Evolutionary conservation across 2,797 vertebrate species (phyloP), one percentile per base, ranked within the genome.

Genomic region (Margarornis squamiger): DNA sequence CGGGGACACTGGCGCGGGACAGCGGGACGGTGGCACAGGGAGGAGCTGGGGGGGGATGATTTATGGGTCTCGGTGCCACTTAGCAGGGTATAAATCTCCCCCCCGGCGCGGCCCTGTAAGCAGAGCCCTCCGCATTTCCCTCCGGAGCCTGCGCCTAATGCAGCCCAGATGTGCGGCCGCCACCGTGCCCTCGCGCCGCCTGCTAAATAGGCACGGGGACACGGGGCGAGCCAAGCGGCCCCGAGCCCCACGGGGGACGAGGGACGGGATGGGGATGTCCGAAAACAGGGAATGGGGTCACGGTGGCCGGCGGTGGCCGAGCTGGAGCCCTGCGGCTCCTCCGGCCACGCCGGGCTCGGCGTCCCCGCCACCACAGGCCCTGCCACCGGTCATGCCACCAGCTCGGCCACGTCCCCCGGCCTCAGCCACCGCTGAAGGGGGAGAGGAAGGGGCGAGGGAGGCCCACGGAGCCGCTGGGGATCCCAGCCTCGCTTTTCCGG

Each of bases 41-140:
- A 6, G n/a, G 5, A 27, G 11, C 23, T 10, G 72, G n/a, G 21
- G 20, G 43, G 24, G 22, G n/a, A 30, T 90, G 66, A 93, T 93
- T 96, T 91, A 94, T 51, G 77, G 65, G 24, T 45, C 62, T 80
- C 43, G 2, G 52, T 89, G 86, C 78, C 90, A 95, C 92, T 96
- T 96, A 93, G 86, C 86, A 26, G 91, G 90, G 90, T 41, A 94
- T 94, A 96, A 96, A 95, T 96, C 79, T 63, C 71, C 43, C 85
- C 57, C 52, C 79, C 52, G 16, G 54, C 52, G 13, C 21, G 30
- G 73, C 71, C 90, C 90, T 92, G 93, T 91, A 94, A 96, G 96
- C 90, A 68, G 67, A 95, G 34, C 82, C 88, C 82, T 73, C 65
- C 12, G 61, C 85, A 32, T 92, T 85, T 94, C 92, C 92, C 93